Percentiles rank a stretch among this genome's conserved stretches.
phyloP scores from a whole-genome alignment of 1,140 invertebrate species.

The Neodiprion lecontei region DNA sequence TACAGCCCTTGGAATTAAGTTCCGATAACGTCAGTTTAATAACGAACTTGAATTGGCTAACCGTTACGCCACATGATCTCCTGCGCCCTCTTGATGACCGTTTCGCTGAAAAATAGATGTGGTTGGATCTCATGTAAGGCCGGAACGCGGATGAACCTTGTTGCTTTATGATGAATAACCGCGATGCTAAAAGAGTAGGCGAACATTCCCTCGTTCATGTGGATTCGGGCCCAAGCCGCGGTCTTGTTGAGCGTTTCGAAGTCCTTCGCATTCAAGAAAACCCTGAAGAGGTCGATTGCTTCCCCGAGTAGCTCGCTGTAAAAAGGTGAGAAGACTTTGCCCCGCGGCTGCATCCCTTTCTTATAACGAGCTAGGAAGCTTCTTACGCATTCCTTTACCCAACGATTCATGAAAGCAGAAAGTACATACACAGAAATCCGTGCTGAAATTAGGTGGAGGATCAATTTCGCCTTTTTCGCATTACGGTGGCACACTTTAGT shows the following conservation, averaged over 20 bases:
- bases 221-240: conserved; percentile 68
- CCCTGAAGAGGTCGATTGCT: conserved; percentile 64
- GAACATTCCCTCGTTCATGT: conserved; percentile 71
- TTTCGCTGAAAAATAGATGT: conserved; percentile 66
- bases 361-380: not conserved
- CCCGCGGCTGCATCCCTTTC: not conserved
- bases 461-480: too few species aligned
- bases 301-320: conserved; percentile 60
- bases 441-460: too few species aligned
- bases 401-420: not conserved
- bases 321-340: not conserved
- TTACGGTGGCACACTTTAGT: too few species aligned
- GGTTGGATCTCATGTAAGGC: conserved; percentile 73
- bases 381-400: not conserved
- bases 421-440: too few species aligned
- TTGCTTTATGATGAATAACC: conserved; percentile 67
- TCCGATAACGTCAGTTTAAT: too few species aligned
- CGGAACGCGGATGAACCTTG: conserved; percentile 66
- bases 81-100: conserved; percentile 65
- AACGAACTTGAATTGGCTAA: not conserved
- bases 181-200: conserved; percentile 67
- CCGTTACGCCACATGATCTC: conserved; percentile 61
- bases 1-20: too few species aligned
- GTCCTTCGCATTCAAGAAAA: conserved; percentile 68
- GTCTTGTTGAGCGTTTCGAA: conserved; percentile 71